These are phyloP conservation scores for Dysidea cf. avara DNA, from an alignment of 37 sponge, comb jelly and placozoan species.

Conservation along the genomic window DNA sequence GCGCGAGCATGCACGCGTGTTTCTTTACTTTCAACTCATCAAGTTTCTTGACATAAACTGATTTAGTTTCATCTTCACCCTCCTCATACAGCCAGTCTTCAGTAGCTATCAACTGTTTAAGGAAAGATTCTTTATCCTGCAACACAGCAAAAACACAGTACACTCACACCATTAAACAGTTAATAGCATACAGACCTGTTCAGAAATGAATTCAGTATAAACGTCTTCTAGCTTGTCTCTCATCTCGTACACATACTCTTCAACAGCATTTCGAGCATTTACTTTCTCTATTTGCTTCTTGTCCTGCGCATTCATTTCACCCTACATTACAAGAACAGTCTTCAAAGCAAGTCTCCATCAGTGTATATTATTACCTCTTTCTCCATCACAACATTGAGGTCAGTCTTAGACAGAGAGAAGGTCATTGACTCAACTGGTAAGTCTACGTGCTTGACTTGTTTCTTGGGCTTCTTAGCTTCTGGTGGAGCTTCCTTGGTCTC, in stretches of 20 bases:
- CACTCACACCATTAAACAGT: no score
- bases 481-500: conserved; percentile 26
- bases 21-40: conserved; percentile 55
- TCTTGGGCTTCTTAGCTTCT: conserved; percentile 60
- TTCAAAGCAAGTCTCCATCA: no score
- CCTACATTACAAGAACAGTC: conserved; percentile 30
- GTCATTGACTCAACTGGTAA: conserved; percentile 54
- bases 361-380: conserved; percentile 75
- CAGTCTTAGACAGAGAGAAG: conserved; percentile 43
- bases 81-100: conserved; percentile 99
- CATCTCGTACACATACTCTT: conserved; percentile 98
- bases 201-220: conserved; percentile 69
- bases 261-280: conserved; percentile 90
- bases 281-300: conserved; percentile 69
- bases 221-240: conserved; percentile 63
- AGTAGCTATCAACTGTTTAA: conserved; percentile 48
- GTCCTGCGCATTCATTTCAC: conserved; percentile 70
- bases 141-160: no score
- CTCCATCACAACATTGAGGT: conserved; percentile 55
- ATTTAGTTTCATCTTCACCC: conserved; percentile 92
- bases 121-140: conserved; percentile 48
- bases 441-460: conserved; percentile 60
- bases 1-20: neutral
- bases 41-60: conserved; percentile 78
- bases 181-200: no score